phyloP scores from a whole-genome alignment of 1,140 invertebrate genomes.

The Mya arenaria region DNA sequence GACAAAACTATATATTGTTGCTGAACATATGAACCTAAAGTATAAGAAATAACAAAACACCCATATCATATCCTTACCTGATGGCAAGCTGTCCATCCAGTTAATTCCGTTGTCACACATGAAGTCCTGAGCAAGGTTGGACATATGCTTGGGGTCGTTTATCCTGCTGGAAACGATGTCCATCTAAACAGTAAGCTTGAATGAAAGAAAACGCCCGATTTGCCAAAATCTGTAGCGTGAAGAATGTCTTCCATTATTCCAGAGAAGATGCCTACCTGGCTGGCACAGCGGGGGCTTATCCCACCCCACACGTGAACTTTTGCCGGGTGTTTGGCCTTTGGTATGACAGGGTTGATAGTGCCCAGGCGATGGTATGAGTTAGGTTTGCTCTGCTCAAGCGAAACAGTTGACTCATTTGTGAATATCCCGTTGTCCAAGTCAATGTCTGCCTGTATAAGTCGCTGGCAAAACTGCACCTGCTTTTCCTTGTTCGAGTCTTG shows the following conservation, averaged over 20 bases:
- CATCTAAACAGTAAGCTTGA: slow-evolving; percentile 1
- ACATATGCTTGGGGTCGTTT: slow-evolving; percentile 41
- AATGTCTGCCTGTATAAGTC: not conserved
- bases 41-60: too few relatives aligned
- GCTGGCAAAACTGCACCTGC: slow-evolving; percentile 6
- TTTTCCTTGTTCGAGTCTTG: not conserved
- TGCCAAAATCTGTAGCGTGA: too few relatives aligned
- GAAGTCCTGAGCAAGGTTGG: not conserved
- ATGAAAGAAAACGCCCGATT: not conserved
- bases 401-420: slow-evolving; percentile 22
- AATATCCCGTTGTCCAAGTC: slow-evolving; percentile 18
- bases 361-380: not conserved
- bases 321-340: slow-evolving; percentile 35
- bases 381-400: slow-evolving; percentile 19
- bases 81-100: slow-evolving; percentile 42
- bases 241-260: slow-evolving; percentile 28
- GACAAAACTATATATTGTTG: too few relatives aligned
- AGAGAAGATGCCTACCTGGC: slow-evolving; percentile 11
- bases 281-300: slow-evolving; percentile 18
- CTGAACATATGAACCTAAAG: too few relatives aligned
- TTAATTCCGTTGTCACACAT: slow-evolving; percentile 32
- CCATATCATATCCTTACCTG: too few relatives aligned
- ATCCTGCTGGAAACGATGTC: slow-evolving; percentile 32
- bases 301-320: slow-evolving; percentile 41
- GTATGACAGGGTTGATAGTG: not conserved